Conservation (phyloP, 1,140 invertebrate species). For the Trichoplusia ni region DNA sequence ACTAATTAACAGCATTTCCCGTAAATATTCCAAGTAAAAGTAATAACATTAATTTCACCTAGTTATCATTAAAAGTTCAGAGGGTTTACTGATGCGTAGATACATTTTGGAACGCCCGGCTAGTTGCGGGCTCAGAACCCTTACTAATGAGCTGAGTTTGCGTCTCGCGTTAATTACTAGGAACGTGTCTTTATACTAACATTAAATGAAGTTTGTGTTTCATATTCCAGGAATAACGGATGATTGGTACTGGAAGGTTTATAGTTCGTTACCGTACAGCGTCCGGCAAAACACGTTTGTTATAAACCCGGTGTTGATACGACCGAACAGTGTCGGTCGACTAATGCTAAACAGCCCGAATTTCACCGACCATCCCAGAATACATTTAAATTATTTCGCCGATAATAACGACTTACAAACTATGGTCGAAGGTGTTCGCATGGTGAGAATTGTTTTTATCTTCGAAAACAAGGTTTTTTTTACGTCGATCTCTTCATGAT, state of each 20-base stretch:
- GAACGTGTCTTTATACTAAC: too few species aligned
- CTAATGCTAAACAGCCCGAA: slow-evolving; percentile 85
- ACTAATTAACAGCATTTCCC: too few species aligned
- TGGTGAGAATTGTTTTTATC: slow-evolving; percentile 76
- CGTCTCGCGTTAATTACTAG: too few species aligned
- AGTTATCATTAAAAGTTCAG: too few species aligned
- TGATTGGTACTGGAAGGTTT: slow-evolving; percentile 83
- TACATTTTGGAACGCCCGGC: too few species aligned
- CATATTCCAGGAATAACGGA: slow-evolving; percentile 82
- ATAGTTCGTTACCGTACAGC: slow-evolving; percentile 70
- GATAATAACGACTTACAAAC: slow-evolving; percentile 85
- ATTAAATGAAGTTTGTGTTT: slow-evolving; percentile 18
- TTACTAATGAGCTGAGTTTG: too few species aligned
- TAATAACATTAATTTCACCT: too few species aligned
- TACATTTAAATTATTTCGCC: slow-evolving; percentile 90
- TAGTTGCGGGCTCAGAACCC: too few species aligned
- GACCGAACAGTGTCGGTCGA: slow-evolving; percentile 88
- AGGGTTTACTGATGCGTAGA: too few species aligned
- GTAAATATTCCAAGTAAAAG: too few species aligned
- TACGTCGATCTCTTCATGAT: too few species aligned
- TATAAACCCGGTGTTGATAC: slow-evolving; percentile 86
- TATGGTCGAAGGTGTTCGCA: slow-evolving; percentile 88
- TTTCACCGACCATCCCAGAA: slow-evolving; percentile 87
- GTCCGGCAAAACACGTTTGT: slow-evolving; percentile 81
- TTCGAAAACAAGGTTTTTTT: neutral